Conservation (phyloP, 2,888 invertebrate genomes). For the Drosophila sordidula region DNA sequence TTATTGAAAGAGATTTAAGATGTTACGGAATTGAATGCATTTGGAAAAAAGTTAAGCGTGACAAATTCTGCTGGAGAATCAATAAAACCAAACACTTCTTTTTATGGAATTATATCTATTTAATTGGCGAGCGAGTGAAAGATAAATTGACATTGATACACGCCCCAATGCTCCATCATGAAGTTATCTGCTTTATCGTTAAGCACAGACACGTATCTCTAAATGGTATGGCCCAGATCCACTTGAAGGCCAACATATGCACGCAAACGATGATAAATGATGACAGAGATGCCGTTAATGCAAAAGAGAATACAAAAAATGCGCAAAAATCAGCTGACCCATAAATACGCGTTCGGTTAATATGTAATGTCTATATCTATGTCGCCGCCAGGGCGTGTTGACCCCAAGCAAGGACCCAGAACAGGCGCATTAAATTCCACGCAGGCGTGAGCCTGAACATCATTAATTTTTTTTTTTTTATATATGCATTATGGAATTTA, state of each 20-base stretch:
- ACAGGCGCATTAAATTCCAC: slow-evolving; percentile 49
- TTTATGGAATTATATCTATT: slow-evolving; percentile 14
- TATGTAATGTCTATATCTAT: slow-evolving; percentile 54
- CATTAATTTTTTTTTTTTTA: slow-evolving; percentile 48
- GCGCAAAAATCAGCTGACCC: slow-evolving; percentile 49
- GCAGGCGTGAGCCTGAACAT: slow-evolving; percentile 44
- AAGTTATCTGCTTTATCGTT: slow-evolving; percentile 52
- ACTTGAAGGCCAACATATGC: slow-evolving; percentile 70
- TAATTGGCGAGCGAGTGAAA: slow-evolving; percentile 23
- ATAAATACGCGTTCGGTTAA: slow-evolving; percentile 53
- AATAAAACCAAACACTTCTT: slow-evolving; percentile 7
- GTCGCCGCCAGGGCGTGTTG: slow-evolving; percentile 40
- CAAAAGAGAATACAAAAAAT: slow-evolving; percentile 50
- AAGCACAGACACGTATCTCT: slow-evolving; percentile 53
- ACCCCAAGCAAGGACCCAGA: slow-evolving; percentile 32
- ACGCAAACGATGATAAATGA: slow-evolving; percentile 74
- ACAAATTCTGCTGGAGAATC: neutral
- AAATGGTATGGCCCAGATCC: slow-evolving; percentile 39
- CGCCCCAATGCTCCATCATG: slow-evolving; percentile 29
- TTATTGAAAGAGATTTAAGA: neutral
- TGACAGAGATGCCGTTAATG: slow-evolving; percentile 63
- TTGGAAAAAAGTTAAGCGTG: neutral
- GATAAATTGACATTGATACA: slow-evolving; percentile 33
- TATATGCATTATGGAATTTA: slow-evolving; percentile 58
- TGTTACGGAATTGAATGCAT: neutral